phyloP scores from a whole-genome alignment of 2,797 vertebrate species.

The Crypturellus tataupa region DNA sequence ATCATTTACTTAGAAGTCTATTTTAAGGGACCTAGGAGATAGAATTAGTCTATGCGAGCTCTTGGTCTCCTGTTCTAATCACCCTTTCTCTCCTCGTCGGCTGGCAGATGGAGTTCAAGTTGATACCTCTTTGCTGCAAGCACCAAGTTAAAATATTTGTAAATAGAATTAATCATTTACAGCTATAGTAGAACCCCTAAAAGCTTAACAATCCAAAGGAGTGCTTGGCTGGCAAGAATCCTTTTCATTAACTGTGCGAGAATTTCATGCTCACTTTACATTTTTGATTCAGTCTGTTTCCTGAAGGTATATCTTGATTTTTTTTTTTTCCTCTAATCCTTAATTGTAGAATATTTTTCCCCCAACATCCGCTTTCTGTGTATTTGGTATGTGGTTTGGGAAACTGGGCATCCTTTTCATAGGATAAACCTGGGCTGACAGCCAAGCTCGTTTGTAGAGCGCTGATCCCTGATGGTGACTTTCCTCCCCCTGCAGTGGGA shows the following conservation, averaged over 20 bases:
- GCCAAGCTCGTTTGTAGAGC: background rate
- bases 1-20: slow-evolving; percentile 42
- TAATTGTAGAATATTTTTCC: background rate
- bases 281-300: background rate
- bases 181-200: background rate
- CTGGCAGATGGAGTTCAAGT: slow-evolving; percentile 49
- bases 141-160: slow-evolving; percentile 40
- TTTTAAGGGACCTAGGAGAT: slow-evolving; percentile 4
- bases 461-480: background rate
- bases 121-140: slow-evolving; percentile 40
- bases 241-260: background rate
- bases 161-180: slow-evolving; percentile 13
- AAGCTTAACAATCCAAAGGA: background rate
- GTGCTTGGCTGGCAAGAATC: background rate
- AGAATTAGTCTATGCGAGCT: background rate
- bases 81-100: slow-evolving; percentile 5
- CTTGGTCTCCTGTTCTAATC: slow-evolving; percentile 3
- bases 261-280: background rate
- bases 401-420: background rate
- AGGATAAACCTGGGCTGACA: background rate
- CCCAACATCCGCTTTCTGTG: background rate
- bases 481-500: background rate
- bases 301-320: background rate
- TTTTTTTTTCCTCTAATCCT: background rate
- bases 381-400: background rate